phyloP scores from a whole-genome alignment of 2,888 invertebrate genomes.

The Lepidocyrtoides sp. region DNA sequence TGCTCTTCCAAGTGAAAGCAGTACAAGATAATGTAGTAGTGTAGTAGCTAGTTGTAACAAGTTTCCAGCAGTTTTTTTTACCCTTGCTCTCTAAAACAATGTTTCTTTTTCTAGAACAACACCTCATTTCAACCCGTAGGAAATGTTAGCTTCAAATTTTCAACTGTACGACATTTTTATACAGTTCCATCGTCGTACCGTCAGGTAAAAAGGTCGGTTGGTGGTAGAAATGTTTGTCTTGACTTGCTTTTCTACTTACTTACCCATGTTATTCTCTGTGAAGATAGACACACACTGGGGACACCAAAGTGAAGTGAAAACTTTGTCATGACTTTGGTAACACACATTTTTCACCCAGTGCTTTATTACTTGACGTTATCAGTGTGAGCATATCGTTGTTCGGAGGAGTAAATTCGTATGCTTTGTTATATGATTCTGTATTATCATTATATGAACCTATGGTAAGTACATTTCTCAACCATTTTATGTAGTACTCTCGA shows the following conservation, averaged over 20 bases:
- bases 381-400: conserved; percentile 8
- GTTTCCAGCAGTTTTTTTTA: neutral
- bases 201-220: conserved; percentile 45
- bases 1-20: conserved; percentile 49
- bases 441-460: too few relatives aligned
- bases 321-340: conserved; percentile 70
- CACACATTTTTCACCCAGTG: conserved; percentile 71
- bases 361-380: conserved; percentile 69
- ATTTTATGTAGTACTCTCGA: neutral
- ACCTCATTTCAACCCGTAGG: neutral
- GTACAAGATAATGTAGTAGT: neutral
- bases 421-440: too few relatives aligned
- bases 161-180: neutral
- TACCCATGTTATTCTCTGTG: neutral
- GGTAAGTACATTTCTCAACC: too few relatives aligned
- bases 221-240: neutral
- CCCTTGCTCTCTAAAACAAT: neutral
- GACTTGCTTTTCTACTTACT: conserved; percentile 24
- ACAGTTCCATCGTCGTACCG: neutral
- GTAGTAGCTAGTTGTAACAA: neutral
- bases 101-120: neutral
- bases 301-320: conserved; percentile 59
- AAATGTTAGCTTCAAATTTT: neutral
- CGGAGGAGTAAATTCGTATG: neutral
- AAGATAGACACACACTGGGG: conserved; percentile 45